Percentiles rank a stretch among this genome's conserved stretches.
phyloP scores from a whole-genome alignment of 2,888 invertebrate genomes.

The Apodemia zela region DNA sequence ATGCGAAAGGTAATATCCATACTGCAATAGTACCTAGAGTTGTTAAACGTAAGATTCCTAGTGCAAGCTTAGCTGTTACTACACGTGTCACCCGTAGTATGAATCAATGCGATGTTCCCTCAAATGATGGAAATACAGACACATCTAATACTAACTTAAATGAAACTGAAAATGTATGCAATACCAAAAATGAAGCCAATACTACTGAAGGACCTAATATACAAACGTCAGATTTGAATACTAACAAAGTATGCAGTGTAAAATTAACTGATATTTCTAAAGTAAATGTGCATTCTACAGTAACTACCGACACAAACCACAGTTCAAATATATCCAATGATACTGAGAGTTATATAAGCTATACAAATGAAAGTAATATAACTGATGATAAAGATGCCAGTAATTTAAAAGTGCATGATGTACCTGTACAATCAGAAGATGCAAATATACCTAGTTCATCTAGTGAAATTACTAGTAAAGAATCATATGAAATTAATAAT shows the following conservation, averaged over 20 bases:
- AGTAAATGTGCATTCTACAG: background rate
- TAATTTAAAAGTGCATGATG: background rate
- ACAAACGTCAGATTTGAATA: background rate
- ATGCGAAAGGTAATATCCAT: background rate
- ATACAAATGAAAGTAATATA: background rate
- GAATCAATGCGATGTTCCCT: background rate
- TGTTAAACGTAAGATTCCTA: background rate
- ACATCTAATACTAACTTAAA: background rate
- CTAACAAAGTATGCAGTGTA: slow-evolving; percentile 6
- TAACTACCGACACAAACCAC: background rate
- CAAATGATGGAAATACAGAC: background rate
- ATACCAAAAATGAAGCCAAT: background rate
- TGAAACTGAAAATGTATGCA: background rate
- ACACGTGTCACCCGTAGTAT: background rate
- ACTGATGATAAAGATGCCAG: background rate
- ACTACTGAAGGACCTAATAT: background rate
- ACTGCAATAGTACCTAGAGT: background rate
- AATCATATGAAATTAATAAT: too few relatives aligned
- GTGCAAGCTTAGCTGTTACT: background rate
- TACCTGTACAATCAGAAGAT: background rate
- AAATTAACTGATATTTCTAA: slow-evolving; percentile 3
- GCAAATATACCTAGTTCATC: background rate
- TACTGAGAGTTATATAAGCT: background rate
- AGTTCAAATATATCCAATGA: background rate
- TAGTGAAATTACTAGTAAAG: background rate